Percentiles rank a stretch among this genome's conserved stretches.
Evolutionary conservation across 2,113 vertebrate genomes (phyloP).

Genomic region (Copsychus sechellarum): DNA sequence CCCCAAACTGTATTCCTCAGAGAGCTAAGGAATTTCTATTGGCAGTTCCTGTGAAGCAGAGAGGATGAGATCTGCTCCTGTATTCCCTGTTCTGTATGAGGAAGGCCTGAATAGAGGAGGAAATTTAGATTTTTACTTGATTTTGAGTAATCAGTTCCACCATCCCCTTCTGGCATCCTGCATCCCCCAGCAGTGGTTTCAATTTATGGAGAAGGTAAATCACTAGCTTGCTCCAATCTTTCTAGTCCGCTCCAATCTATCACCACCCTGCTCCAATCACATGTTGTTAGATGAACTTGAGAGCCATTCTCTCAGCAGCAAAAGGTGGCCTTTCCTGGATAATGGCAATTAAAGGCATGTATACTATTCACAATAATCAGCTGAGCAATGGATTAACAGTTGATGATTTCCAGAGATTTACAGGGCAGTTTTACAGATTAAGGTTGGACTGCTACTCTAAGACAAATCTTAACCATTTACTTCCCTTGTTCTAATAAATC

Average conservation of each 20-base stretch:
- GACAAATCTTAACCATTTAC: background rate
- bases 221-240: background rate
- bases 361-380: background rate
- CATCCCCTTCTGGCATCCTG: background rate
- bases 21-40: background rate
- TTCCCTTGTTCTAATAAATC: background rate
- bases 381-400: background rate
- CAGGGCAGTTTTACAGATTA: background rate
- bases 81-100: background rate
- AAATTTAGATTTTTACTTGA: constrained; percentile 1
- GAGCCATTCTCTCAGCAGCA: background rate
- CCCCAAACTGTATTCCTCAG: background rate
- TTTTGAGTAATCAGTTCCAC: background rate
- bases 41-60: background rate
- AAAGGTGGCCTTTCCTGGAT: background rate
- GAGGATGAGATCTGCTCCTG: background rate
- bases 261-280: background rate
- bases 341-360: background rate
- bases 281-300: background rate
- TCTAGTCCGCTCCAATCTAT: background rate
- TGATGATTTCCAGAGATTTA: background rate
- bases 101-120: background rate
- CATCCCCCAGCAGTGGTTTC: background rate
- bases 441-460: background rate
- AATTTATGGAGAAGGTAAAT: background rate